Base-by-base conservation (phyloP, 1,140 invertebrate species). In the Drosophila melanogaster region DNA sequence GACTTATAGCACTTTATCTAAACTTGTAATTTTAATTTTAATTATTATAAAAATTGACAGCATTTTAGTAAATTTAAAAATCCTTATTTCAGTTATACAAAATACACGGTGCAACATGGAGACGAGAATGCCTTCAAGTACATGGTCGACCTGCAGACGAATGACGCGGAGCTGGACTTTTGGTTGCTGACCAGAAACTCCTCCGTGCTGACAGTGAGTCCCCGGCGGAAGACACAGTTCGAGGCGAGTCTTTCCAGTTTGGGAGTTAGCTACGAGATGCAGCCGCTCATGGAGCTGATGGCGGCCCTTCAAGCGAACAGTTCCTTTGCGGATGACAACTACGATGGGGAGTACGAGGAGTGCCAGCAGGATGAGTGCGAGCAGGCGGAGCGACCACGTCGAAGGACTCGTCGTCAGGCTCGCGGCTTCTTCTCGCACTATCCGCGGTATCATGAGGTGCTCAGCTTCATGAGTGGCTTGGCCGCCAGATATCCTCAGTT, bases 401-500 rank as follows among this genome's bases (percentile, higher is more conserved):
- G 60, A 17, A 77, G 91, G 0, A 19, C 74, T 10, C 71, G 85
- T 35, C 79, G 91, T 15, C 91, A 92, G 51, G 87, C 91, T 4
- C 73, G 91, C 4, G 85, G 90, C 5, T 90, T 92, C 60, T 92
- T 92, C 46, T 77, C 77, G 1, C 79, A 74, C 58, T 92, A 79
- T 70, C 91, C 90, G 0, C 79, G 91, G 6, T 92, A 92, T 26
- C 56, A 69, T 22, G 86, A 92, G 70, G 84, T 92, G 12, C 71
- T 92, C 5, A 90, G 77, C 62, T 92, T 85, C 14, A 92, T 92
- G 86, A 90, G 81, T 33, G 83, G 78, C 8, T 46, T 92, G 54
- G 89, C 91, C 1, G 26, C 74, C 4, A 77, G 91, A 22, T 86
- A 92, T 78, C 91, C 91, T 0, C 80, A 86, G 26, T 79, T 81